A percentile compares a stretch with the other conserved stretches of the same genome.
phyloP scores from a whole-genome alignment of 2,113 vertebrate species.

The Corapipo altera region DNA sequence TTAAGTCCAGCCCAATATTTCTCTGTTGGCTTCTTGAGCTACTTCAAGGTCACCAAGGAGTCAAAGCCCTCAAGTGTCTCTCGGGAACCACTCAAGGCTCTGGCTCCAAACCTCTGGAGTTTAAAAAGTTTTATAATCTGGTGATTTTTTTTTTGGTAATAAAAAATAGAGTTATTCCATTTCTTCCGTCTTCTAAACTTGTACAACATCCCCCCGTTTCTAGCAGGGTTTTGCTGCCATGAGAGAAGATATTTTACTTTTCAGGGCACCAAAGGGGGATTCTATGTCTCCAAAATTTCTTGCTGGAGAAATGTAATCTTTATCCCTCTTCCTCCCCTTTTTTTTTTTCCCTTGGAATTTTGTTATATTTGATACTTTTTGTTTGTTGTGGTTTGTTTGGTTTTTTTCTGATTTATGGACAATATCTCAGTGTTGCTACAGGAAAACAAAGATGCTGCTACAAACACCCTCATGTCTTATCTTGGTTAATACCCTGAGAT shows the following conservation, averaged over 20 bases:
- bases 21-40: not conserved
- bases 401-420: not conserved
- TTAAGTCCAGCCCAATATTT: not conserved
- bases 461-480: not conserved
- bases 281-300: not conserved
- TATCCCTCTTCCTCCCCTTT: not conserved
- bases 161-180: not conserved
- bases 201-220: not conserved
- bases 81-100: not conserved
- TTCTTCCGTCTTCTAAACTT: not conserved
- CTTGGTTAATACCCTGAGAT: not conserved
- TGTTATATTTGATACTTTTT: not conserved
- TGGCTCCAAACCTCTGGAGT: not conserved
- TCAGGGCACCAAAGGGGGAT: not conserved
- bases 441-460: not conserved
- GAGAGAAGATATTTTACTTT: not conserved
- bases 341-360: not conserved
- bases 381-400: fast-evolving
- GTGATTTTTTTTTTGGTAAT: not conserved
- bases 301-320: not conserved
- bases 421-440: not conserved
- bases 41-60: not conserved
- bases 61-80: not conserved
- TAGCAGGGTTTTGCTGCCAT: not conserved
- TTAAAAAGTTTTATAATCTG: constrained; percentile 27